These are phyloP conservation scores for Hippolais icterina DNA, from an alignment of 2,113 vertebrate genomes.

Conservation along the genomic window DNA sequence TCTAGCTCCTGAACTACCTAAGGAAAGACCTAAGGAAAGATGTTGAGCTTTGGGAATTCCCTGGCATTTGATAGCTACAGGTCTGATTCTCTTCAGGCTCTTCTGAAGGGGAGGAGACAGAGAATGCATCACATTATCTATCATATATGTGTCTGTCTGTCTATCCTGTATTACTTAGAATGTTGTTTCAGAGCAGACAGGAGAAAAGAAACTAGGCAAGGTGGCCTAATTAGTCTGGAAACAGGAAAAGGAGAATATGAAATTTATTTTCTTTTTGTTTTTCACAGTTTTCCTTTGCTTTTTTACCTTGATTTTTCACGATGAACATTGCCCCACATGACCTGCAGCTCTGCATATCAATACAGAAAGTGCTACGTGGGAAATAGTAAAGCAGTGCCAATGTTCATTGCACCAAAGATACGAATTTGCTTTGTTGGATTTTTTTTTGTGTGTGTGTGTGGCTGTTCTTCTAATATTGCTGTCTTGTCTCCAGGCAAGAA, in stretches of 20 bases:
- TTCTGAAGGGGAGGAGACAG: background rate
- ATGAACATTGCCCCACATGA: background rate
- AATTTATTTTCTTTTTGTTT: background rate
- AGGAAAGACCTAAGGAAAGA: background rate
- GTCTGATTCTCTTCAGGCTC: background rate
- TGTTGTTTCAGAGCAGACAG: background rate
- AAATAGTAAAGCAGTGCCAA: background rate
- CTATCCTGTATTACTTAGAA: background rate
- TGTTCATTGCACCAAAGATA: background rate
- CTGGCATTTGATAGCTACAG: background rate
- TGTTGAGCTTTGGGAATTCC: background rate
- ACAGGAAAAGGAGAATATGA: background rate
- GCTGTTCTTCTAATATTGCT: slow-evolving; percentile 10
- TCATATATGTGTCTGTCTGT: background rate
- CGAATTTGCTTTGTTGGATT: background rate
- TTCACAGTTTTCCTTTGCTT: background rate
- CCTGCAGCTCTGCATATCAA: background rate
- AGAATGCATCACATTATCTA: background rate
- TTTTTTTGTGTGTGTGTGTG: background rate
- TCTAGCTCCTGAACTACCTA: background rate
- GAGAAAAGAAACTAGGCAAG: background rate
- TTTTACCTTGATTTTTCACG: background rate
- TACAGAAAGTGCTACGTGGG: background rate
- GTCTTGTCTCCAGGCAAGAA: slow-evolving; percentile 38
- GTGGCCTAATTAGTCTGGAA: background rate